Evolutionary conservation across 2,797 vertebrate species (phyloP).

Genomic region (Vireo griseus): DNA sequence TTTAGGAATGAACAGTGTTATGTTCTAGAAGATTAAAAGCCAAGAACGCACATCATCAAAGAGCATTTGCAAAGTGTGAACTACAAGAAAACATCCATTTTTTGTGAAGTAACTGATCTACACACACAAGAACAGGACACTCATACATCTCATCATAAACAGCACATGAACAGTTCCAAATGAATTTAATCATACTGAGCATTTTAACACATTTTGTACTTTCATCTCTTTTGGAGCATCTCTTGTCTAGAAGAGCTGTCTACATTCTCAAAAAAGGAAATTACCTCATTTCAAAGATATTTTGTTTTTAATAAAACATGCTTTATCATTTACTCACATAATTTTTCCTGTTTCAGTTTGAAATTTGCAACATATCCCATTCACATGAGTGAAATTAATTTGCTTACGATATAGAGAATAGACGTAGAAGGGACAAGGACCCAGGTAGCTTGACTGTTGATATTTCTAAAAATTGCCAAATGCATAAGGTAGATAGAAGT

Average conservation of each 20-base stretch:
- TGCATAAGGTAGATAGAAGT: background rate
- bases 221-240: background rate
- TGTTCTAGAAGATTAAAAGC: background rate
- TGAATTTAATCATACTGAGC: background rate
- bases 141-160: background rate
- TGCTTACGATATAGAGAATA: background rate
- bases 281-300: background rate
- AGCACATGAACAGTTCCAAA: background rate
- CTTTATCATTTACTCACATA: background rate
- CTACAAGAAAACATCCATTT: background rate
- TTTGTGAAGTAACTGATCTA: background rate
- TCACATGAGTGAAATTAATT: background rate
- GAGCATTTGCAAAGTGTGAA: background rate
- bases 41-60: background rate
- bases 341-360: background rate
- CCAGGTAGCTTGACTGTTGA: rapidly evolving
- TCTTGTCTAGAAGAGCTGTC: background rate
- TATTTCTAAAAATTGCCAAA: background rate
- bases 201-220: background rate
- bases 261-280: background rate
- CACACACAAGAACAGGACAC: background rate
- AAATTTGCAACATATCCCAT: background rate
- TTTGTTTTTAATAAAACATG: background rate
- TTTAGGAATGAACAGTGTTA: background rate
- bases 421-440: background rate